Conservation (phyloP, 2,113 vertebrate genomes). For the Brachypteracias leptosomus region DNA sequence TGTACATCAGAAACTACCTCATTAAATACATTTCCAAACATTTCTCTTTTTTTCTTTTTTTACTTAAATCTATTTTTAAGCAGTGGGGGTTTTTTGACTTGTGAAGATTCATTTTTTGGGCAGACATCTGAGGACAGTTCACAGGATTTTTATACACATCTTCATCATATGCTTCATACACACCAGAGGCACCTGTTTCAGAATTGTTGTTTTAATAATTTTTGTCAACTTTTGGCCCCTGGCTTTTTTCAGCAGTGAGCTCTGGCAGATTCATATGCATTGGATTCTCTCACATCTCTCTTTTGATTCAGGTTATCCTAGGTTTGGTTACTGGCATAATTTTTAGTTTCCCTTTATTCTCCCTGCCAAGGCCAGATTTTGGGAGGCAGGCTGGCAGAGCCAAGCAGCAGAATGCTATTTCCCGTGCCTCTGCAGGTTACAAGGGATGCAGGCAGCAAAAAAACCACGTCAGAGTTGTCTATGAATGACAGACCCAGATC, state of each 20-base stretch:
- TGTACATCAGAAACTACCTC: not conserved
- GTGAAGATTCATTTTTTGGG: not conserved
- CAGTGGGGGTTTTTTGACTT: not conserved
- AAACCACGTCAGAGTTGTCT: not conserved
- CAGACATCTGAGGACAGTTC: not conserved
- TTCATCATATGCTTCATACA: not conserved
- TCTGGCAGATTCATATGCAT: not conserved
- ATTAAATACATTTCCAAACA: constrained; percentile 37
- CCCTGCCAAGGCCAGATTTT: not conserved
- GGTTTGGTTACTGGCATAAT: not conserved
- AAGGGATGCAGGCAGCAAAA: not conserved
- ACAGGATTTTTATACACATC: not conserved
- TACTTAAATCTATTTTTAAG: constrained; percentile 8
- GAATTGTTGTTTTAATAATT: not conserved
- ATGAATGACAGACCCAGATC: not conserved
- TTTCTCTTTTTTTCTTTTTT: constrained; percentile 3
- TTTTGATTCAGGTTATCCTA: not conserved
- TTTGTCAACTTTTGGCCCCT: not conserved
- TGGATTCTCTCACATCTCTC: not conserved
- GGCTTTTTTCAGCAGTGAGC: not conserved
- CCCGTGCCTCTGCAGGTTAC: not conserved
- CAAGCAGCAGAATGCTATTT: not conserved
- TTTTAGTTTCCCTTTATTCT: not conserved
- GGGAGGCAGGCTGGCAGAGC: not conserved
- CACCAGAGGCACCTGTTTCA: not conserved